A percentile compares a stretch with the other conserved stretches of the same genome.
These are phyloP conservation scores for Prenolepis imparis DNA, from an alignment of 2,888 invertebrate species.

Conservation along the genomic window DNA sequence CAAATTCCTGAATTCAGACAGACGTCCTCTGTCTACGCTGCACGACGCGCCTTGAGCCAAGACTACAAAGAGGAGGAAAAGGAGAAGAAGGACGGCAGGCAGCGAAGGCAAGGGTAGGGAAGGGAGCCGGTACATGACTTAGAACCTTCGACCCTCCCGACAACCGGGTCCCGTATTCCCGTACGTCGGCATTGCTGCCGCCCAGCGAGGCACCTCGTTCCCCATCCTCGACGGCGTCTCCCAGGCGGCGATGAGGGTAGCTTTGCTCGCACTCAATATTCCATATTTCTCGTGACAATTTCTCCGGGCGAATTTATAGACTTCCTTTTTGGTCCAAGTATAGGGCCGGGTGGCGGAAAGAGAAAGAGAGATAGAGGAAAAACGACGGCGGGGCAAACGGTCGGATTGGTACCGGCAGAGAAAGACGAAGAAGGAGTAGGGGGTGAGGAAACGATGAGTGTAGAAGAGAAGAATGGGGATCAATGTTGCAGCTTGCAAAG, in stretches of 20 bases:
- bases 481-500: conserved; percentile 61
- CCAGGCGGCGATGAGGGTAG: conserved; percentile 42
- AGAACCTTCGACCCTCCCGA: conserved; percentile 47
- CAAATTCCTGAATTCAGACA: conserved; percentile 48
- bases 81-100: background rate
- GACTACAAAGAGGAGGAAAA: background rate
- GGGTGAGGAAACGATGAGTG: conserved; percentile 63
- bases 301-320: conserved; percentile 81
- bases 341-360: conserved; percentile 36
- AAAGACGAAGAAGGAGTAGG: conserved; percentile 34
- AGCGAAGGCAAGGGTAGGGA: background rate
- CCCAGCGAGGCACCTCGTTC: background rate
- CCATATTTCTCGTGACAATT: conserved; percentile 81
- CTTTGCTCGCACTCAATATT: conserved; percentile 78
- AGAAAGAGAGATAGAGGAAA: conserved; percentile 28
- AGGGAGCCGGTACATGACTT: conserved; percentile 24
- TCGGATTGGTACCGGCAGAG: conserved; percentile 41
- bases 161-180: conserved; percentile 13
- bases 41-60: background rate
- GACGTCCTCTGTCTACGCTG: conserved; percentile 21
- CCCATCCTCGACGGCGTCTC: conserved; percentile 41
- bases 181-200: conserved; percentile 36
- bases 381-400: conserved; percentile 33
- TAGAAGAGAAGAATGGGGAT: conserved; percentile 62
- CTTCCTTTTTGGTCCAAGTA: conserved; percentile 71